These are phyloP conservation scores for Pachymerium ferrugineum DNA, from an alignment of 2,888 invertebrate species.

Conservation along the genomic window DNA sequence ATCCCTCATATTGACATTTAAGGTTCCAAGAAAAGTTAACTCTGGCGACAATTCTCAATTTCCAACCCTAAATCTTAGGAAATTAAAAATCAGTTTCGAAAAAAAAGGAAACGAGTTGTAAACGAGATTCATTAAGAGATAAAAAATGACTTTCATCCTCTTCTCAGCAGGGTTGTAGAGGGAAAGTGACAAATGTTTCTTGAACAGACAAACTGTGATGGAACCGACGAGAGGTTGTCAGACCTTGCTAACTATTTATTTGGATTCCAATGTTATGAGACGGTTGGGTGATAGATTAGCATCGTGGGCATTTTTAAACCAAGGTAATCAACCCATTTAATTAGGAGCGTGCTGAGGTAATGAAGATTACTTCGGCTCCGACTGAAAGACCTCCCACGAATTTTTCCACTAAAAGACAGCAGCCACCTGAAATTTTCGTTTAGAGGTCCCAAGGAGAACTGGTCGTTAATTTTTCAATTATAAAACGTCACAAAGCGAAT, in stretches of 20 bases:
- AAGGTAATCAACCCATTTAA: constrained; percentile 4
- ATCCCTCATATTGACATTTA: no score
- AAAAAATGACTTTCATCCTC: constrained; percentile 19
- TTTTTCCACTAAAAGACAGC: constrained; percentile 1
- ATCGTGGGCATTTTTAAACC: constrained; percentile 4
- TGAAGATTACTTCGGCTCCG: constrained; percentile 4
- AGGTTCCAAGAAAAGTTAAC: no score
- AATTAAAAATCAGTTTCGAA: constrained; percentile 2
- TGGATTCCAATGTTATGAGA: not conserved
- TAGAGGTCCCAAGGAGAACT: not conserved
- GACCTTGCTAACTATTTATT: constrained; percentile 20
- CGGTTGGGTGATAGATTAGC: not conserved
- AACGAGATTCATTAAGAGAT: constrained; percentile 21
- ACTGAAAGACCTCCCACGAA: constrained; percentile 5
- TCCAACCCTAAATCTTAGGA: no score
- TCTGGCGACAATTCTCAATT: no score
- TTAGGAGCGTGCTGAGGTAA: constrained; percentile 23
- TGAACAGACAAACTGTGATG: not conserved
- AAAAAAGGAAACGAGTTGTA: not conserved
- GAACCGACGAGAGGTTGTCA: not conserved
- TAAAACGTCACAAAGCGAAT: not conserved
- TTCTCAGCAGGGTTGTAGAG: not conserved
- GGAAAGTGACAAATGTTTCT: constrained; percentile 14
- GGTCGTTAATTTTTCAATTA: constrained; percentile 27
- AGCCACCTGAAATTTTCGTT: not conserved